These are phyloP conservation scores for Cyclophora albipunctata DNA, from an alignment of 2,888 invertebrate genomes.

Conservation along the genomic window DNA sequence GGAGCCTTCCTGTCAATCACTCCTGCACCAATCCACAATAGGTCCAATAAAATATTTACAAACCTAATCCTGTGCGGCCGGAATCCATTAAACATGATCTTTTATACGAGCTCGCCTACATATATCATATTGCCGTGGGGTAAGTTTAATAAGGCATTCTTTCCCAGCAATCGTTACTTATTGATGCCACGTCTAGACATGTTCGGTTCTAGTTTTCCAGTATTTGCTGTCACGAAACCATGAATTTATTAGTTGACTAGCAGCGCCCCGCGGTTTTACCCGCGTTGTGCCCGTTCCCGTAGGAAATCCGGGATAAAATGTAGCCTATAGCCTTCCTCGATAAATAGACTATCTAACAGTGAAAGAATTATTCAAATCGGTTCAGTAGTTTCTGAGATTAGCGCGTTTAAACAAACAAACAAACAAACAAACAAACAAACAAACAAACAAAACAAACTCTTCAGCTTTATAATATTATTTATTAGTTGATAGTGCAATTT, in stretches of 20 bases:
- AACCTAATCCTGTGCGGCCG: conserved; percentile 62
- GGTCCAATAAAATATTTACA: conserved; percentile 69
- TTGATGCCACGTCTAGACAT: conserved; percentile 62
- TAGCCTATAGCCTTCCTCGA: too few species aligned
- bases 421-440: too few species aligned
- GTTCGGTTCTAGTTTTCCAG: conserved; percentile 41
- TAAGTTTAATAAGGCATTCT: conserved; percentile 44
- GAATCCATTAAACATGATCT: conserved; percentile 60
- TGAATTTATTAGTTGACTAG: conserved; percentile 43
- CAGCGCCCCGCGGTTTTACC: too few species aligned
- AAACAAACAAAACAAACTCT: too few species aligned
- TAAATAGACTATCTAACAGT: too few species aligned
- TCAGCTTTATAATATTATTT: too few species aligned
- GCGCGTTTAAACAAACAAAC: too few species aligned
- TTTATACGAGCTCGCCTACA: conserved; percentile 48
- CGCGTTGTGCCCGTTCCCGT: too few species aligned
- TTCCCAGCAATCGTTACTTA: conserved; percentile 56
- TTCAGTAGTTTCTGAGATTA: too few species aligned
- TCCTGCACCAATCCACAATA: conserved; percentile 46
- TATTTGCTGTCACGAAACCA: conserved; percentile 59
- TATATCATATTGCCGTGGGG: conserved; percentile 45
- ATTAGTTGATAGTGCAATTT: conserved; percentile 42
- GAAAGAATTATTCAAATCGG: too few species aligned
- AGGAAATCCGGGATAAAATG: too few species aligned
- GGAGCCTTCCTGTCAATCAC: conserved; percentile 63